A percentile compares a stretch with the other conserved stretches of the same genome.
Conservation (phyloP, 2,797 vertebrate species). For the Thalassophryne amazonica region DNA sequence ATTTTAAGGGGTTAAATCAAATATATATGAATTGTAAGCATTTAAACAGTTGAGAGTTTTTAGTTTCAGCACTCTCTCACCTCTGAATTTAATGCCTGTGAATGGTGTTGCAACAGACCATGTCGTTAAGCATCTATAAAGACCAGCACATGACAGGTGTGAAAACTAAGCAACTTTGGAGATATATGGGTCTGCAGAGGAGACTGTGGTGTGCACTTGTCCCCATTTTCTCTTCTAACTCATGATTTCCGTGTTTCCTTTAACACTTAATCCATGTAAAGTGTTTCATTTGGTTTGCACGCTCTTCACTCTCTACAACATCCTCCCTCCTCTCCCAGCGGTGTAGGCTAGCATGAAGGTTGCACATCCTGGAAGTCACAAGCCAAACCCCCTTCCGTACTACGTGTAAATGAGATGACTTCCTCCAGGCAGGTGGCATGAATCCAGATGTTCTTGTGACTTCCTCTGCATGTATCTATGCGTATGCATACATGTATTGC, state of each 20-base stretch:
- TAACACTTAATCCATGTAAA: conserved; percentile 69
- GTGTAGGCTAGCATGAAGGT: conserved; percentile 70
- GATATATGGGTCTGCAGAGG: conserved; percentile 40
- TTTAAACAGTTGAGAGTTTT: too few species aligned
- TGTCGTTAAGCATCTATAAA: conserved; percentile 29
- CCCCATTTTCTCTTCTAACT: conserved; percentile 56
- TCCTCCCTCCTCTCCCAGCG: conserved; percentile 68
- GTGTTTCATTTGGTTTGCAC: conserved; percentile 75
- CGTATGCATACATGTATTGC: conserved; percentile 51
- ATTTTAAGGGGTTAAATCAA: too few species aligned
- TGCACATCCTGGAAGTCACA: conserved; percentile 75
- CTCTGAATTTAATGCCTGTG: background rate
- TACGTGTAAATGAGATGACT: conserved; percentile 78
- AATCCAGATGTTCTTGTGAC: conserved; percentile 75
- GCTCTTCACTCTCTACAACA: conserved; percentile 70
- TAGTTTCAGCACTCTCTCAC: too few species aligned
- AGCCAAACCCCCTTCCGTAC: conserved; percentile 62
- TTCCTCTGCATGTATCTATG: conserved; percentile 59
- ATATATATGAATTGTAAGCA: too few species aligned
- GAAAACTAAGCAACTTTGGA: conserved; percentile 54
- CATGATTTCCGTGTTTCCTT: conserved; percentile 70
- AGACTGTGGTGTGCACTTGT: conserved; percentile 46
- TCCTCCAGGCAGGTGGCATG: conserved; percentile 78
- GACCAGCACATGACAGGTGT: conserved; percentile 39
- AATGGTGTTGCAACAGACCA: conserved; percentile 24